Conservation (phyloP, 1,140 invertebrate genomes). For the Drosophila virilis region DNA sequence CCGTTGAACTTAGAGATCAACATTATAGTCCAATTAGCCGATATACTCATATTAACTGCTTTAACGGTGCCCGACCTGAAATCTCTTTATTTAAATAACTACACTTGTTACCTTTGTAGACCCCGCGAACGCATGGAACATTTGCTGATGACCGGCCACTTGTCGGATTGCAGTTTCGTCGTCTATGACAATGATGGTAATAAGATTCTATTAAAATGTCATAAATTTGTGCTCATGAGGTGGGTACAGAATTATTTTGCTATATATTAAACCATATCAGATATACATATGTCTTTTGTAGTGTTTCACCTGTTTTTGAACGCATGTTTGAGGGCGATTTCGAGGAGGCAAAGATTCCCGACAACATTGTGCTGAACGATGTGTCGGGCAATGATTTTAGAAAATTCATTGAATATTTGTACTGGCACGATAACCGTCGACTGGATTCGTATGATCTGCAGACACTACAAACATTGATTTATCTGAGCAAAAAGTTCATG, state of each 20-base stretch:
- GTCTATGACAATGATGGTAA: constrained; percentile 31
- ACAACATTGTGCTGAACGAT: constrained; percentile 55
- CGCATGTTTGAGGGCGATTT: constrained; percentile 54
- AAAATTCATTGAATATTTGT: constrained; percentile 45
- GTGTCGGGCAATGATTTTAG: constrained; percentile 37
- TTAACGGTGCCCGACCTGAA: no score
- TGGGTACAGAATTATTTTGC: neutral
- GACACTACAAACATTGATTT: constrained; percentile 39
- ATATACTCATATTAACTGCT: no score
- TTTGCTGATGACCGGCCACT: constrained; percentile 39
- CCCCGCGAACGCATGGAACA: constrained; percentile 43
- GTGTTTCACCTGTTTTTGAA: constrained; percentile 49
- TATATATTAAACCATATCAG: no score
- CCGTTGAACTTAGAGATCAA: no score
- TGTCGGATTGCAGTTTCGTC: constrained; percentile 53
- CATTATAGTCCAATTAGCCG: no score
- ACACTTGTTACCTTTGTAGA: constrained; percentile 4
- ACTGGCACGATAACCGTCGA: constrained; percentile 32
- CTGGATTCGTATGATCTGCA: constrained; percentile 21
- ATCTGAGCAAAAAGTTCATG: constrained; percentile 52
- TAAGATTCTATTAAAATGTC: constrained; percentile 35
- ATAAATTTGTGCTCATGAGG: constrained; percentile 53
- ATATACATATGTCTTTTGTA: neutral
- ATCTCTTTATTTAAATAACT: neutral
- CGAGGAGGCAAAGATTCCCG: constrained; percentile 26